Conservation (phyloP, 2,888 invertebrate genomes). For the Serrognathus titanus region DNA sequence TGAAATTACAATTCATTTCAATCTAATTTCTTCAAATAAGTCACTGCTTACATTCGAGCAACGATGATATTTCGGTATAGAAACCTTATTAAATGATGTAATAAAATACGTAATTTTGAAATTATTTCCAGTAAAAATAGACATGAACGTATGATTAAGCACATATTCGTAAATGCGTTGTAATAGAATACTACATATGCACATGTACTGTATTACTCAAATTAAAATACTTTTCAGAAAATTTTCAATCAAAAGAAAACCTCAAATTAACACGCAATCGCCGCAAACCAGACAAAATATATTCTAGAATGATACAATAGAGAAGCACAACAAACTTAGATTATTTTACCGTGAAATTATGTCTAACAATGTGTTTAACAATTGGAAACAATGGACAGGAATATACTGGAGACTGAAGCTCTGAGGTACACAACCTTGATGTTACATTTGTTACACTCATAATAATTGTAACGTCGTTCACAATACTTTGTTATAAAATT, state of each 20-base stretch:
- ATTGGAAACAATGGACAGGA: conserved; percentile 26
- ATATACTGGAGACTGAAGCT: conserved; percentile 13
- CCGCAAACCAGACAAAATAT: no score
- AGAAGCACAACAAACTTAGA: conserved; percentile 9
- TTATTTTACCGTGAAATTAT: conserved; percentile 27
- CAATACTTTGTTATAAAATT: conserved; percentile 10
- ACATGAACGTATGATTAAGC: no score
- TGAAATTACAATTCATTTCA: conserved; percentile 28
- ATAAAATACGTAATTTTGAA: background rate
- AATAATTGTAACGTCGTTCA: conserved; percentile 9
- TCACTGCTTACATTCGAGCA: background rate
- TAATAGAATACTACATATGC: no score
- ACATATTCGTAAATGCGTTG: no score
- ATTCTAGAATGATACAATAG: conserved; percentile 7
- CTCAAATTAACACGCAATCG: no score
- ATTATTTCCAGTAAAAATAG: background rate
- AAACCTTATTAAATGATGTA: background rate
- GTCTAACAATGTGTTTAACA: conserved; percentile 28
- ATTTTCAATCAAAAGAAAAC: no score
- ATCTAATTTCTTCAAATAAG: conserved; percentile 22
- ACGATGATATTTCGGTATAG: background rate
- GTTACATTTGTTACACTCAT: conserved; percentile 10
- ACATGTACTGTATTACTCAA: no score
- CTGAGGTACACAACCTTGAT: conserved; percentile 16
- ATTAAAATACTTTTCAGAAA: no score